phyloP scores from a whole-genome alignment of 2,113 vertebrate species.

The Hipposideros armiger region DNA sequence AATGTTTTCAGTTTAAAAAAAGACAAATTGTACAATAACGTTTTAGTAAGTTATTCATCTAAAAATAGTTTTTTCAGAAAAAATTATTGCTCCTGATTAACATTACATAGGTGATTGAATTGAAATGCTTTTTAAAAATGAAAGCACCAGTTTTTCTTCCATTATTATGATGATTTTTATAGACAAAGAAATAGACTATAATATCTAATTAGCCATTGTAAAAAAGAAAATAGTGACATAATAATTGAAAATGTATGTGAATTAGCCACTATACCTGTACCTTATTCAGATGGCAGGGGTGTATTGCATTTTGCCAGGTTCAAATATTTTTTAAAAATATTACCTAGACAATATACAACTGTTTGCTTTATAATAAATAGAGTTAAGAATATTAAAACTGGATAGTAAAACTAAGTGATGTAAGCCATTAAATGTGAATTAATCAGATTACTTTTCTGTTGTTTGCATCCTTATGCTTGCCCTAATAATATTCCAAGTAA shows the following conservation, averaged over 20 bases:
- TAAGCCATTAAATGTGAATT: slow-evolving; percentile 81
- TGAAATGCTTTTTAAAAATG: background rate
- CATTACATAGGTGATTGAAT: background rate
- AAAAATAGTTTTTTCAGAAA: background rate
- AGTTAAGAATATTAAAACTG: slow-evolving; percentile 79
- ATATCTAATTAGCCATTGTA: background rate
- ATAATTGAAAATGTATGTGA: background rate
- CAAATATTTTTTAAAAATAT: slow-evolving; percentile 69
- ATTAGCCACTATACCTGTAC: background rate
- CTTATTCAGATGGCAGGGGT: background rate
- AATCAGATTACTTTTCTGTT: slow-evolving; percentile 79
- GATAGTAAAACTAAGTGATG: slow-evolving; percentile 70
- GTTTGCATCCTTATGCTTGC: slow-evolving; percentile 75
- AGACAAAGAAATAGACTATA: background rate
- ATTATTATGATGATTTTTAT: background rate
- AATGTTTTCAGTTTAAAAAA: slow-evolving; percentile 13
- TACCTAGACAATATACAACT: slow-evolving; percentile 71
- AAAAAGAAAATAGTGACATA: background rate
- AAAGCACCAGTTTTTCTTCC: background rate
- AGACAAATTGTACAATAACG: background rate
- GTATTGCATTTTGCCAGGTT: slow-evolving; percentile 74
- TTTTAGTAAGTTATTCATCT: background rate
- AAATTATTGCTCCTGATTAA: background rate
- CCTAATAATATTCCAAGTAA: slow-evolving; percentile 81
- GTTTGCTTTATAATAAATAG: slow-evolving; percentile 78